phyloP scores from a whole-genome alignment of 2,113 vertebrate species.

The Macheiramphus alcinus region DNA sequence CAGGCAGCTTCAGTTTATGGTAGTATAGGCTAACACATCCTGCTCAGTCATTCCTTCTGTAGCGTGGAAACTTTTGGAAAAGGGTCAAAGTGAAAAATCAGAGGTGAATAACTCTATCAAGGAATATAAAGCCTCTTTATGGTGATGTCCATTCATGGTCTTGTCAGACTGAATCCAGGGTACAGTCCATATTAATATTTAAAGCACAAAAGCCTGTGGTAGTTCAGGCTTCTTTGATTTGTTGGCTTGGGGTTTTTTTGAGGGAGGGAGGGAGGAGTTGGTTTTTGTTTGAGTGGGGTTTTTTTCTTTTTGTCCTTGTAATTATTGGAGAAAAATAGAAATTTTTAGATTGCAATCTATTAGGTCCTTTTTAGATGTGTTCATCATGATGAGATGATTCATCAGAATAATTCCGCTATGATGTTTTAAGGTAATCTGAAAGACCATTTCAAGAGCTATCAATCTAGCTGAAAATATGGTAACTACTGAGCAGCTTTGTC shows the following conservation, averaged over 20 bases:
- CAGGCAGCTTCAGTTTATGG: background rate
- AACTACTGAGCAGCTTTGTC: background rate
- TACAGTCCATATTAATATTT: background rate
- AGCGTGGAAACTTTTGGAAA: background rate
- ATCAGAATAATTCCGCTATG: background rate
- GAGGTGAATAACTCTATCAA: background rate
- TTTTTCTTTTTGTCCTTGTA: background rate
- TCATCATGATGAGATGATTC: background rate
- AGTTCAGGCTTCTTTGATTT: background rate
- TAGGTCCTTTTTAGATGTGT: background rate
- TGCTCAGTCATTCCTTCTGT: background rate
- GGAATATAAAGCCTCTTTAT: background rate
- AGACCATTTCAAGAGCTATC: background rate
- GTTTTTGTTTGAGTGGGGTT: fast-evolving
- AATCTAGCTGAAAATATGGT: background rate
- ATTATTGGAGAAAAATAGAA: background rate
- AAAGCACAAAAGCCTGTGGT: background rate
- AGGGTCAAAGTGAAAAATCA: background rate
- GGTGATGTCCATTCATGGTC: background rate
- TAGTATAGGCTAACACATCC: background rate
- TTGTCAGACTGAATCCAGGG: background rate
- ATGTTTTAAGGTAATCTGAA: background rate
- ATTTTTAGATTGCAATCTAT: background rate
- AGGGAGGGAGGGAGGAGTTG: fast-evolving
- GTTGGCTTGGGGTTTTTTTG: no score